Conservation (phyloP, 1,140 invertebrate species). For the Grapholita molesta region DNA sequence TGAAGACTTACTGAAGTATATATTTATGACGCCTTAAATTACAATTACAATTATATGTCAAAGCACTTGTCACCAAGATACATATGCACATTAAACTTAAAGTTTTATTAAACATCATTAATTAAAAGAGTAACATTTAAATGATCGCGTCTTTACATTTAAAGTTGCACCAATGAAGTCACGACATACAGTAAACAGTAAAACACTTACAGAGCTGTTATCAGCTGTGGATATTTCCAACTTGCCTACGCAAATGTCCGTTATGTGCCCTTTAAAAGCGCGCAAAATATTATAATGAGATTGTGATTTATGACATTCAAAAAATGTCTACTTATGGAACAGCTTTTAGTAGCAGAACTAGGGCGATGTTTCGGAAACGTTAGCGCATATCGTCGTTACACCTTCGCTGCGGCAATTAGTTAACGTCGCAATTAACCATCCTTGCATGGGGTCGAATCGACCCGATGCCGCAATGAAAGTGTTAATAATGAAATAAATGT, state of each 20-base stretch:
- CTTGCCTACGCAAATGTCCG: background rate
- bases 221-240: background rate
- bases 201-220: background rate
- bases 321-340: too few species aligned
- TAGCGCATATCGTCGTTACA: too few species aligned
- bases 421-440: too few species aligned
- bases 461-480: too few species aligned
- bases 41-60: background rate
- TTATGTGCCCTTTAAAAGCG: background rate
- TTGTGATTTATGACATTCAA: too few species aligned
- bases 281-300: too few species aligned
- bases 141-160: background rate
- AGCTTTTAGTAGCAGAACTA: too few species aligned
- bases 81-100: background rate
- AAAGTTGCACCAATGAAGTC: background rate
- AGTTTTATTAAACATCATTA: slow-evolving; percentile 7
- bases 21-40: background rate
- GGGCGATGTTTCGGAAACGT: too few species aligned
- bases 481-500: too few species aligned
- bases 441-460: too few species aligned
- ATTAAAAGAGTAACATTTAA: background rate
- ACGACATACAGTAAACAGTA: background rate
- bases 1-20: background rate
- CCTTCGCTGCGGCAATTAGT: too few species aligned
- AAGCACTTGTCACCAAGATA: background rate